A percentile compares a stretch with the other conserved stretches of the same genome.
Conservation (phyloP, 2,797 vertebrate genomes). For the Galagoides demidoff region DNA sequence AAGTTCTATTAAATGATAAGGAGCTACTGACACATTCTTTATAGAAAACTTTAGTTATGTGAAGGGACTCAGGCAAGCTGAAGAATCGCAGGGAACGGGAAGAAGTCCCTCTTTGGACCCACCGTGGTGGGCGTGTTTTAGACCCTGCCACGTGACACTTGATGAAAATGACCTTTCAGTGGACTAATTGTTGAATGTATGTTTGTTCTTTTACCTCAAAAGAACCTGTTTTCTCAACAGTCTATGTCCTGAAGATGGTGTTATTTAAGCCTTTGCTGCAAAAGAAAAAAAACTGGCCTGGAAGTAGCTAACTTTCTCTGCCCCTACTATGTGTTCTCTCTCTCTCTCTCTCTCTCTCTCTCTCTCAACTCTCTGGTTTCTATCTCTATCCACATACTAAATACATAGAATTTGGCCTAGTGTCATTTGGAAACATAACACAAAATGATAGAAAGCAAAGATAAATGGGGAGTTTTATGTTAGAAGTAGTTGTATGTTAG, state of each 20-base stretch:
- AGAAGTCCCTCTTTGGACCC: not conserved
- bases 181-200: not conserved
- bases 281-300: not conserved
- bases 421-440: constrained; percentile 19
- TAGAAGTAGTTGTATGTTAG: not conserved
- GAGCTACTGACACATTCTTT: not conserved
- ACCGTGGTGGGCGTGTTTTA: not conserved
- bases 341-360: not conserved
- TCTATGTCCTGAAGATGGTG: not conserved
- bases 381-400: not conserved
- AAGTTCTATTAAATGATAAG: not conserved
- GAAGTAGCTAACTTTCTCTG: not conserved
- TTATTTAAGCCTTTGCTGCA: not conserved
- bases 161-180: not conserved
- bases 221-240: not conserved
- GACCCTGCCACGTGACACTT: not conserved
- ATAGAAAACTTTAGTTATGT: not conserved
- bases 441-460: not conserved
- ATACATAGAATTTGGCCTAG: not conserved
- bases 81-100: not conserved
- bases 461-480: not conserved
- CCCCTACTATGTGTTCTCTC: not conserved
- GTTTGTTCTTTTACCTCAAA: not conserved
- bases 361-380: not conserved
- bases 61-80: not conserved